These are phyloP conservation scores for Drosophila maculinotata DNA, from an alignment of 2,888 invertebrate genomes.

Conservation along the genomic window DNA sequence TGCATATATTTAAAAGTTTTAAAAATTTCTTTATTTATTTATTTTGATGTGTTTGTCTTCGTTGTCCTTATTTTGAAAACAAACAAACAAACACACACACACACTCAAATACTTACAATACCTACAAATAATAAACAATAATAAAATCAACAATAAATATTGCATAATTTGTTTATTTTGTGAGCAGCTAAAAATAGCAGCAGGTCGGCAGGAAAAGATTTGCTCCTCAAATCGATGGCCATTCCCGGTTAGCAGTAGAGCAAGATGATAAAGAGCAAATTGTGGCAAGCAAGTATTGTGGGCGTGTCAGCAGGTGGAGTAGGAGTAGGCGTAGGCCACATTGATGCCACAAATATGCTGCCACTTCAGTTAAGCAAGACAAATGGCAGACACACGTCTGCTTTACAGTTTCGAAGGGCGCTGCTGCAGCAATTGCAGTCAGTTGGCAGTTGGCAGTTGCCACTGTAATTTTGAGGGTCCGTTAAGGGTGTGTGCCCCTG, in stretches of 20 bases:
- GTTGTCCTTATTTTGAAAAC: constrained; percentile 25
- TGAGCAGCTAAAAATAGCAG: constrained; percentile 17
- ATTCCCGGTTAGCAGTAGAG: too few species aligned
- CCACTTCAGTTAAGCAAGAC: constrained; percentile 61
- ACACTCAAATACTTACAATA: constrained; percentile 16
- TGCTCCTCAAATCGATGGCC: too few species aligned
- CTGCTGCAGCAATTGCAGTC: constrained; percentile 30
- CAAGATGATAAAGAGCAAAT: too few species aligned
- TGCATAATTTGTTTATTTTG: constrained; percentile 70
- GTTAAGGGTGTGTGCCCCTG: constrained; percentile 7
- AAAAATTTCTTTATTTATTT: constrained; percentile 62
- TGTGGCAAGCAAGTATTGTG: too few species aligned
- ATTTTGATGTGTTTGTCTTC: constrained; percentile 53
- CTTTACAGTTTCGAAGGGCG: constrained; percentile 15
- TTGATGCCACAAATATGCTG: constrained; percentile 54
- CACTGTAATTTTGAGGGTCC: constrained; percentile 6
- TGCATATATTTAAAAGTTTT: constrained; percentile 70
- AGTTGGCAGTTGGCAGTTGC: too few species aligned
- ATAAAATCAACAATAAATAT: constrained; percentile 49
- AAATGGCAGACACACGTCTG: constrained; percentile 47
- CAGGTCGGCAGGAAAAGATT: too few species aligned
- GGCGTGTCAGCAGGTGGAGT: too few species aligned
- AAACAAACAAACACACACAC: constrained; percentile 15
- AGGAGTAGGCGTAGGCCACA: constrained; percentile 42
- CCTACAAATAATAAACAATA: constrained; percentile 32